Base-by-base conservation (phyloP, 2,113 vertebrate species). In the Dipodomys ordii region DNA sequence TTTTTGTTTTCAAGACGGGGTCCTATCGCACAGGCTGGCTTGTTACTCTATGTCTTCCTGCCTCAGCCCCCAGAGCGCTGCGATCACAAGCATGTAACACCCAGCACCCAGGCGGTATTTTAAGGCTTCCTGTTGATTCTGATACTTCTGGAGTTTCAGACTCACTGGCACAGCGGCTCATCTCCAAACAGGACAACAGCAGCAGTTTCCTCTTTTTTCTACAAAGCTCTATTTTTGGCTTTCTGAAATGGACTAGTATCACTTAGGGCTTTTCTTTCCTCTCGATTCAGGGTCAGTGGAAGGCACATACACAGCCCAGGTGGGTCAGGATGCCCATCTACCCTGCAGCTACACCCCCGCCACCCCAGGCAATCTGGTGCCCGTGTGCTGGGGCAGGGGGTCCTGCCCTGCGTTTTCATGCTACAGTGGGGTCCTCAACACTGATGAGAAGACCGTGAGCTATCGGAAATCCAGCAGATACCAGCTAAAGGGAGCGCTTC, bases 381-480 rank as follows among this genome's bases (percentile, higher is more conserved):
- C 97, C 8, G 90, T 98, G 95, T 99, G 99, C 94, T 99, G 99
- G 99, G 98, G 99, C 6, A 97, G 39, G 78, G 98, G 13, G 5
- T 0, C 0, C 28, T 98, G 99, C 53, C 98, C 99, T 27, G 0
- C 0, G 0, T 97, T 12, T 0, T 78, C 93, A 20, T 99, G 99
- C 87, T 4, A 30, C 2, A 2, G 0, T 20, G 0, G n/a, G 68
- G 72, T 99, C 87, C 92, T 99, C 82, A 96, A 85, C 74, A 98
- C 97, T 6, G 3, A 98, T 2, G 94, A 97, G 2, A 60, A 46
- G 30, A 83, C 0, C 1, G 73, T 98, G 57, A 95, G 8, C 0
- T 2, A 28, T 19, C 74, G 0, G 71, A 3, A 19, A 71, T 91
- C 93, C 35, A 79, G 76, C 62, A 98, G 97, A 94, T 99, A 99